phyloP scores from a whole-genome alignment of 1,140 invertebrate species.

The Frieseomelitta varia region DNA sequence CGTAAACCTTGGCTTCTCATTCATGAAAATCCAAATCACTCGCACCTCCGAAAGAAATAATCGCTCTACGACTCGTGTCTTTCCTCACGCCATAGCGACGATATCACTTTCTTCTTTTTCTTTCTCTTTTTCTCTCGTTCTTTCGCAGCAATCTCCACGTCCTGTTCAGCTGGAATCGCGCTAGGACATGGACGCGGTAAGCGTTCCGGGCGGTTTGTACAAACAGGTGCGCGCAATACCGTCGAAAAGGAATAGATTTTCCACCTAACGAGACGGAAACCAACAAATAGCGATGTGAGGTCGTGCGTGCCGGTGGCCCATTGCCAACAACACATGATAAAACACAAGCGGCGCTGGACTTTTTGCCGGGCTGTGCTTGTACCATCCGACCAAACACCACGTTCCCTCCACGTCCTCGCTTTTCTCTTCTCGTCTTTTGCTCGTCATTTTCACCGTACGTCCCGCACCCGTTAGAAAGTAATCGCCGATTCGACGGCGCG shows the following conservation, averaged over 20 bases:
- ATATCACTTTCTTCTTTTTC: neutral
- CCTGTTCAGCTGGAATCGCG: slow-evolving; percentile 13
- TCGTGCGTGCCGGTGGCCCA: slow-evolving; percentile 69
- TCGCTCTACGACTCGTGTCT: slow-evolving; percentile 15
- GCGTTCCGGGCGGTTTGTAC: slow-evolving; percentile 27
- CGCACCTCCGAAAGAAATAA: slow-evolving; percentile 38
- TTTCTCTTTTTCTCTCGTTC: neutral
- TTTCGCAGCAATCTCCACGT: slow-evolving; percentile 11
- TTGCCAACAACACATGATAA: slow-evolving; percentile 72
- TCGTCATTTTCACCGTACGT: slow-evolving; percentile 42
- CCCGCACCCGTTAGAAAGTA: slow-evolving; percentile 29
- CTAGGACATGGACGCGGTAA: slow-evolving; percentile 33
- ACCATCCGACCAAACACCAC: slow-evolving; percentile 29
- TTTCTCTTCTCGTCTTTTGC: slow-evolving; percentile 1
- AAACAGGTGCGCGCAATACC: slow-evolving; percentile 61
- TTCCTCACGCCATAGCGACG: neutral
- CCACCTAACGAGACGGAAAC: slow-evolving; percentile 76
- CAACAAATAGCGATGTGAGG: slow-evolving; percentile 73
- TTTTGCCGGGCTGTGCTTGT: slow-evolving; percentile 29
- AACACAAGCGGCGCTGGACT: slow-evolving; percentile 57
- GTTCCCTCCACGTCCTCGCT: neutral
- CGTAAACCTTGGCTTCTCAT: slow-evolving; percentile 50
- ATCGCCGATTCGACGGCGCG: slow-evolving; percentile 15
- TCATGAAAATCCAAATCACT: slow-evolving; percentile 63
- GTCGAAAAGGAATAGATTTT: slow-evolving; percentile 78